Percentiles rank a stretch among this genome's conserved stretches.
Evolutionary conservation across 1,140 invertebrate genomes (phyloP).

Genomic region (Atta colombica): DNA sequence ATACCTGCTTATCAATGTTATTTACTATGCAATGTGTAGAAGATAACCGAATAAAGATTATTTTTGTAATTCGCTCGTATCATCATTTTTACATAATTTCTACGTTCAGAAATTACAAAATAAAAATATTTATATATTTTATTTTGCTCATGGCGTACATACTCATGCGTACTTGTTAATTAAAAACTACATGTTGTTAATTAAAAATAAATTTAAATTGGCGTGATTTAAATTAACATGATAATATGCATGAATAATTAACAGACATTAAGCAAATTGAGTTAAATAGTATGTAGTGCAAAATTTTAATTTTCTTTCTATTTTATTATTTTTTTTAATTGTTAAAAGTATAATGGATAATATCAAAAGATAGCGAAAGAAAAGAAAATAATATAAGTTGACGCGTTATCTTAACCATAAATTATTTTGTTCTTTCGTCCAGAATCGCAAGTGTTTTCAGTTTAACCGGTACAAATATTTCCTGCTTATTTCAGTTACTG

Average conservation of each 20-base stretch:
- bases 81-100: background rate
- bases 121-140: background rate
- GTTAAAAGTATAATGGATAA: background rate
- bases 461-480: constrained; percentile 17
- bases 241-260: background rate
- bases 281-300: background rate
- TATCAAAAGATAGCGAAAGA: background rate
- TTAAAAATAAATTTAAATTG: background rate
- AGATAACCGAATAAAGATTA: background rate
- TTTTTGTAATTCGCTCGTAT: background rate
- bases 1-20: constrained; percentile 13
- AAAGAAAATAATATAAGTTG: background rate
- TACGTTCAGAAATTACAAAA: background rate
- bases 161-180: background rate
- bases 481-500: background rate
- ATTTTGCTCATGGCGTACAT: background rate
- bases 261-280: background rate
- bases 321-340: background rate
- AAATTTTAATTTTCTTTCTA: background rate
- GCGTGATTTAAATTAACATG: too few species aligned
- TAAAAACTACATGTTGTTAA: background rate
- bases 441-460: constrained; percentile 16
- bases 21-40: background rate
- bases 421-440: background rate
- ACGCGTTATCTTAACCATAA: background rate